Base-by-base conservation (phyloP, 1,140 invertebrate species). In the Brachionus asplanchnoidis region DNA sequence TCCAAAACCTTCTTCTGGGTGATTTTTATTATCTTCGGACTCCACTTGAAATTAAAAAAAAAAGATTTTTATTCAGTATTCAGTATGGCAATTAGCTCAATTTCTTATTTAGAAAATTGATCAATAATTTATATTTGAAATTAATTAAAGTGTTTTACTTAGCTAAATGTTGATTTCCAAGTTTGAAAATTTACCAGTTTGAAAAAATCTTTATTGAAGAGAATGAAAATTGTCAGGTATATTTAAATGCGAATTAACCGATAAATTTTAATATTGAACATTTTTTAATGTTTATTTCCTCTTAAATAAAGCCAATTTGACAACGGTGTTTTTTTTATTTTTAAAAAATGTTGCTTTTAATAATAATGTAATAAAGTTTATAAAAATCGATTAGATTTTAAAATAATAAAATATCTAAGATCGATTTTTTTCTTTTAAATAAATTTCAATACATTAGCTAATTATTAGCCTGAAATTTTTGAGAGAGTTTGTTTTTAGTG, bases 1-100 rank as follows among this genome's bases (percentile, higher is more conserved):
- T 36, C 79, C 79, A 82, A 82, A 82, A 23, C 26, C 26, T 17
- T 82, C 79, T 65, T 82, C 79, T 32, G 60, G 26, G 1, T 82
- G 40, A 11, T 82, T 40, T 65, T 82, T 82, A 11, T 20, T 17
- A n/a, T 46, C 79, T 26, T 28, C 44, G 20, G 20, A 23, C 12
- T 77, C 2, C 73, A 77, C 73, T 77, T 14, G 14, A 46, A 46
- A 46, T 77, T 23, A 17, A 68, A 68, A 28, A 68, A 28, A 68
- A 32, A n/a, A 75, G n/a, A 17, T 70, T 32, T 3, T 66, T 28
- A 28, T 66, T 26, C n/a, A n/a, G n/a, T n/a, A n/a, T n/a, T n/a
- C n/a, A n/a, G n/a, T n/a, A n/a, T n/a, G n/a, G n/a, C n/a, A n/a
- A n/a, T n/a, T n/a, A n/a, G 11, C 2, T n/a, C 2, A 50, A 46